Conservation (phyloP, 2,113 vertebrate genomes). For the Ptyas mucosa region DNA sequence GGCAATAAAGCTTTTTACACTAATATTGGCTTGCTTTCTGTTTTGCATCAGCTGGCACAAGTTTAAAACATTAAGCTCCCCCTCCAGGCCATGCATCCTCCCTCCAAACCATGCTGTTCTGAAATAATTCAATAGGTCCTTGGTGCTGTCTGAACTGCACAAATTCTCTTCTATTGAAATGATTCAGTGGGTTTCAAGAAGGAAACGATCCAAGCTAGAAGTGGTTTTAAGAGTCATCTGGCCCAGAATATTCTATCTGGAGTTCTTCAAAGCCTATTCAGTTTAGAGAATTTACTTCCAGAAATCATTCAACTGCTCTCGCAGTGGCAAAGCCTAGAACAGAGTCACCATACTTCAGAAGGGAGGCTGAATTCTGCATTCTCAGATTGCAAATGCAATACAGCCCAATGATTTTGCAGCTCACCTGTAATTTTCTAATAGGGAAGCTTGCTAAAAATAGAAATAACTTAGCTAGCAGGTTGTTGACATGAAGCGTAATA, state of each 20-base stretch:
- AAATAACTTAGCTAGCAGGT: background rate
- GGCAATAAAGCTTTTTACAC: background rate
- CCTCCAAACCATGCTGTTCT: background rate
- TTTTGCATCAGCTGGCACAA: background rate
- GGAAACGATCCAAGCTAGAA: background rate
- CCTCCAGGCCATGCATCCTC: background rate
- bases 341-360: background rate
- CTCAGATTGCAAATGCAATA: background rate
- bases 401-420: background rate
- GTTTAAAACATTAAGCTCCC: background rate
- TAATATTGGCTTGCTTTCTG: background rate
- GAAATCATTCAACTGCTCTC: background rate
- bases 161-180: background rate
- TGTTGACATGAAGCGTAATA: background rate
- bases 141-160: background rate
- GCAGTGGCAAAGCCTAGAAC: background rate
- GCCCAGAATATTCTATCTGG: background rate
- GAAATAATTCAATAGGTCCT: background rate
- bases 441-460: background rate
- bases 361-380: background rate
- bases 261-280: background rate
- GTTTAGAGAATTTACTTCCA: background rate
- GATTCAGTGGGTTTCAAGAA: background rate
- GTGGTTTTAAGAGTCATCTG: background rate
- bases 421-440: background rate